Base-by-base conservation (phyloP, 2,113 vertebrate species). In the Ancistrus triradiatus region DNA sequence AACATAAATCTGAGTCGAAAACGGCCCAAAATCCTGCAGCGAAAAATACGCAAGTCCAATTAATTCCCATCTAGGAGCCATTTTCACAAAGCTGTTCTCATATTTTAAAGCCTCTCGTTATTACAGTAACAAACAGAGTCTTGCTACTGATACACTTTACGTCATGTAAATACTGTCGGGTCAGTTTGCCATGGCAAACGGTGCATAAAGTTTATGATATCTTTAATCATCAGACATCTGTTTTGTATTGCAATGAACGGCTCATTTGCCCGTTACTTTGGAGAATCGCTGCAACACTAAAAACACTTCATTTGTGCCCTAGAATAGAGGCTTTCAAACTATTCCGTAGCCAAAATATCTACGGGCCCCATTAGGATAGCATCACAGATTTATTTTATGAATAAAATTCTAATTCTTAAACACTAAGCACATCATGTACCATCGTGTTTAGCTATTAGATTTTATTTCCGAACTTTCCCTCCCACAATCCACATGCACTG, bases 151-250 rank as follows among this genome's bases (percentile, higher is more conserved):
- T 68, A 53, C 57, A 37, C 63, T 48, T 68, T 53, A 64, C 67
- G 60, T 68, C 70, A 73, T 64, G 65, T 73, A 68, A 68, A 73
- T n/a, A n/a, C n/a, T n/a, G n/a, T n/a, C n/a, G n/a, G n/a, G n/a
- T n/a, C n/a, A n/a, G 65, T 22, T 22, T 48, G 65, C 65, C 60
- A 59, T 33, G 53, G 40, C 50, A 55, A 62, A 73, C 65, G 63
- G 57, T 2, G 3, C 59, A 40, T 58, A 52, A 48, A 53, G 59
- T 52, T 63, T 49, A 68, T 33, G 52, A 56, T 47, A 56, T 53
- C 70, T 73, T 47, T 64, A 67, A 63, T 73, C 63, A 59, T 59
- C n/a, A 24, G 40, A 68, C 70, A 68, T 67, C 70, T 73, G 70
- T 64, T 73, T 64, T 19, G 19, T 43, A 40, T 68, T 73, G 50